phyloP scores from a whole-genome alignment of 2,797 vertebrate genomes.

The Lagodon rhomboides region DNA sequence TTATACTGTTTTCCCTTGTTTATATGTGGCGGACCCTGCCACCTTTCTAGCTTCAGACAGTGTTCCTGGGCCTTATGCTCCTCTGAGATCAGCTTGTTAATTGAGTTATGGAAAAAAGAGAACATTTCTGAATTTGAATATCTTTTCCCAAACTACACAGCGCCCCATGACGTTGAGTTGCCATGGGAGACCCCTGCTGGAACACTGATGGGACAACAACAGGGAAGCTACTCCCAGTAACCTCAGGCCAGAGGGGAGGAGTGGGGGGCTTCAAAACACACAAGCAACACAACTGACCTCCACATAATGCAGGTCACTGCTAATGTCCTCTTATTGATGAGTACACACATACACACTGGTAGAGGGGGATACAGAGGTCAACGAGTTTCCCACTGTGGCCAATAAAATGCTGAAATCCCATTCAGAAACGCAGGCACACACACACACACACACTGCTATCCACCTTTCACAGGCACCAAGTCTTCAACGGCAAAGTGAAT shows the following conservation, averaged over 20 bases:
- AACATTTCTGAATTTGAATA: too few species aligned
- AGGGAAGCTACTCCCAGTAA: background rate
- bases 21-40: too few species aligned
- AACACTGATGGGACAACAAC: slow-evolving; percentile 24
- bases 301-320: slow-evolving; percentile 37
- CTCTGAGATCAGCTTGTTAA: too few species aligned
- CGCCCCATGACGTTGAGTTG: background rate
- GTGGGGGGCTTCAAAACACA: slow-evolving; percentile 8
- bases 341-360: background rate
- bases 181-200: slow-evolving; percentile 55
- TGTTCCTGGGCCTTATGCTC: too few species aligned
- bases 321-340: slow-evolving; percentile 34
- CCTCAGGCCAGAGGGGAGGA: background rate
- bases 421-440: background rate
- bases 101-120: too few species aligned
- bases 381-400: background rate
- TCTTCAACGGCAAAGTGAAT: slow-evolving; percentile 9
- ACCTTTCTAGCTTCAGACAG: too few species aligned
- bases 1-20: too few species aligned
- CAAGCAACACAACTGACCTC: slow-evolving; percentile 17
- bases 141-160: too few species aligned
- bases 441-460: background rate
- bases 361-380: background rate
- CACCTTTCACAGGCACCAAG: slow-evolving; percentile 3
- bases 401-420: slow-evolving; percentile 13